Conservation (phyloP, 2,888 invertebrate genomes). For the Lasioglossum vierecki region DNA sequence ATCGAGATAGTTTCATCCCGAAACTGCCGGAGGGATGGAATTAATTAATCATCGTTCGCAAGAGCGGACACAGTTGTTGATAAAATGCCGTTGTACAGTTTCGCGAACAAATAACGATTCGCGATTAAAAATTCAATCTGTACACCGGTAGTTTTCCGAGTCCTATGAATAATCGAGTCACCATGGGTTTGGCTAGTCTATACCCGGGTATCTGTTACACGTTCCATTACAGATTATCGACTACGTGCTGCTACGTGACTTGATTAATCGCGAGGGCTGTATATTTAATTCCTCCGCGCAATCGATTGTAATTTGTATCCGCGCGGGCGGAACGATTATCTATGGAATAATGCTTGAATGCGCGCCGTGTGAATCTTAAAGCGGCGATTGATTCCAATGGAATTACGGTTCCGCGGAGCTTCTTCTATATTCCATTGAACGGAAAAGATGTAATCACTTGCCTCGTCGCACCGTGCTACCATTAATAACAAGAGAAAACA, state of each 20-base stretch:
- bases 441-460: not conserved
- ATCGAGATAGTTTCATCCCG: not conserved
- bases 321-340: constrained; percentile 36
- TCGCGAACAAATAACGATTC: not conserved
- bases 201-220: constrained; percentile 25
- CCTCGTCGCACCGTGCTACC: not conserved
- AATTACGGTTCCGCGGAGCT: not conserved
- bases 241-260: constrained; percentile 48
- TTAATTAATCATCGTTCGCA: not conserved
- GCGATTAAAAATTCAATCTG: constrained; percentile 27
- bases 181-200: not conserved
- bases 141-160: constrained; percentile 18
- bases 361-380: constrained; percentile 27
- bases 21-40: not conserved
- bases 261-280: constrained; percentile 61
- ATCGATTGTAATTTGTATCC: constrained; percentile 52
- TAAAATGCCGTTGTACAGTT: not conserved
- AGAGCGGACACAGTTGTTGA: not conserved
- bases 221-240: constrained; percentile 47
- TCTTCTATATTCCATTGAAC: not conserved
- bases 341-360: constrained; percentile 23
- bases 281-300: constrained; percentile 60
- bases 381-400: constrained; percentile 39
- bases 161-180: constrained; percentile 35
- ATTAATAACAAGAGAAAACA: not conserved